Base-by-base conservation (phyloP, 1,140 invertebrate species). In the Bombus turneri region DNA sequence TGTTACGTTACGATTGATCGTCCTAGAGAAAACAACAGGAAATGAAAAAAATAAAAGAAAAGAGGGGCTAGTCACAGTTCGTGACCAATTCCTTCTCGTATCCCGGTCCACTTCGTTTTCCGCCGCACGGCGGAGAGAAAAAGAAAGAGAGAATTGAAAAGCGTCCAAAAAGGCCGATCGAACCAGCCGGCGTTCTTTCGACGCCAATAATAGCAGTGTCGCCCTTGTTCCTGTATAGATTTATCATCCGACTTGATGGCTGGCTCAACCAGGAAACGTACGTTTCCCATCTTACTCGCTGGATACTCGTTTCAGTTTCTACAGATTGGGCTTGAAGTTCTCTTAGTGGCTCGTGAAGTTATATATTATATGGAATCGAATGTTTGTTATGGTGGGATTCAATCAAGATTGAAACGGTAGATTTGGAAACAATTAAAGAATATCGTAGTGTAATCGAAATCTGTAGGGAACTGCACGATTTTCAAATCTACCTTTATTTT, bases 1-100 rank as follows among this genome's bases (percentile, higher is more conserved):
- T 79, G 81, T 78, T 71, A 68, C 41, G 59, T 69, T 13, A 22
- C 86, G 83, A 89, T 88, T 53, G 75, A 86, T 89, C 69, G 79
- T 68, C 8, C 1, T n/a, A 25, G 12, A 3, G 39, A 74, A 66
- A n/a, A 41, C 8, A 37, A 59, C 22, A 53, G 10, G 25, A 28
- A 25, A 22, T 9, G 22, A 57, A 37, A 57, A 37, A 34, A 37
- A 57, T 6, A 41, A 28, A n/a, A 15, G 5, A 18, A n/a, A n/a
- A 18, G 31, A 22, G 39, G 22, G 31, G 15, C 8, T 22, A 13
- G 15, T 25, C 41, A 28, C 66, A 62, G 64, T 34, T 53, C n/a
- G 59, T 57, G 73, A 83, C 15, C 68, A 22, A 41, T 43, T 74
- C 31, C 59, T 85, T 74, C 0, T 68, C 28, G 39, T 34, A 39